Evolutionary conservation across 2,797 vertebrate genomes (phyloP).

Genomic region (Lithobates sylvaticus): DNA sequence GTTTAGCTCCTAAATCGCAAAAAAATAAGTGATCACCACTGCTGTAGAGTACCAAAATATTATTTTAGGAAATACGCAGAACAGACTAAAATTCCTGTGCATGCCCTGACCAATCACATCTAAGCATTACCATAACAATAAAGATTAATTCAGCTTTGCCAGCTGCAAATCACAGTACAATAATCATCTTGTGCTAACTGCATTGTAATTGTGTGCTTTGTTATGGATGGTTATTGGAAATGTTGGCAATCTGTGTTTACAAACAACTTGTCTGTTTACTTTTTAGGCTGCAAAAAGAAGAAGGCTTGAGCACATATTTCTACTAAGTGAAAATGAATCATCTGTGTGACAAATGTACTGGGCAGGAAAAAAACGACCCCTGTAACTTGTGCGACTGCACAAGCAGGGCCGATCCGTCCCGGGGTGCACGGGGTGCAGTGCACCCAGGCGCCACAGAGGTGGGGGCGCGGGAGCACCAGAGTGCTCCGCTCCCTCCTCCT

Average conservation of each 20-base stretch:
- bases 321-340: background rate
- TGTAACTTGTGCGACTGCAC: no score
- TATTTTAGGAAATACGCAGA: background rate
- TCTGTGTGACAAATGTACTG: background rate
- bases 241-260: background rate
- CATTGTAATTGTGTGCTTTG: slow-evolving; percentile 9
- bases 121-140: slow-evolving; percentile 6
- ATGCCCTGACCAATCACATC: slow-evolving; percentile 6
- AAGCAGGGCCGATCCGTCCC: no score
- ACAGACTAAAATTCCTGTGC: background rate
- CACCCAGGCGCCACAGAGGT: no score
- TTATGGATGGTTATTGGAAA: slow-evolving; percentile 5
- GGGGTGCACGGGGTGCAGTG: no score
- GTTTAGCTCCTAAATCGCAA: background rate
- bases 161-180: slow-evolving; percentile 3
- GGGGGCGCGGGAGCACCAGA: no score
- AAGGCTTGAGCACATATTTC: background rate
- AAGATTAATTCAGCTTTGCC: background rate
- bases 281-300: background rate
- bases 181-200: slow-evolving; percentile 6
- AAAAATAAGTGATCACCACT: background rate
- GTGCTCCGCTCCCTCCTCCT: no score
- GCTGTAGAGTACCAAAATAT: background rate
- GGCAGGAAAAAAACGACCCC: no score
- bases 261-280: slow-evolving; percentile 4